Conservation (phyloP, 2,113 vertebrate species). For the Formicarius rufipectus region DNA sequence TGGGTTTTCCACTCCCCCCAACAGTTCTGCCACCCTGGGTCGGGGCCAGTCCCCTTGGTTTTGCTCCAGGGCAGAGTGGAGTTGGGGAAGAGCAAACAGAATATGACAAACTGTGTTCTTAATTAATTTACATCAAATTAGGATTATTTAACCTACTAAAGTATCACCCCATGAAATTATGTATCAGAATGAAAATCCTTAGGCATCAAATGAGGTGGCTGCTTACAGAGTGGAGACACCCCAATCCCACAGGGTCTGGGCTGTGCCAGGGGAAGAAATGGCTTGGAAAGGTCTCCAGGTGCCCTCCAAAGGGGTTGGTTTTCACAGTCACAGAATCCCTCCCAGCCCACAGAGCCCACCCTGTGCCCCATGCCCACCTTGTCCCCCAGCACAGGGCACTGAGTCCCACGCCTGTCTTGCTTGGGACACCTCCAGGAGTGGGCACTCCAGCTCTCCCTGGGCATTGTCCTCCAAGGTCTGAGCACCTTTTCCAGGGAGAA, state of each 20-base stretch:
- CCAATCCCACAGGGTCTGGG: accelerated
- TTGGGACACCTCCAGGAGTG: no score
- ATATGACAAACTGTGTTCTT: constrained; percentile 17
- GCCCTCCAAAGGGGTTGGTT: no score
- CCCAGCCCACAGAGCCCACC: neutral
- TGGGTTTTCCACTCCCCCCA: neutral
- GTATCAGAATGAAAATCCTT: constrained; percentile 28
- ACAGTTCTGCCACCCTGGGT: neutral
- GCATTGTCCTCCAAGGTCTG: no score
- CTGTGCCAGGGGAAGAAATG: neutral
- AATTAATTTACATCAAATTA: constrained; percentile 67
- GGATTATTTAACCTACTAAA: constrained; percentile 39
- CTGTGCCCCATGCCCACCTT: neutral
- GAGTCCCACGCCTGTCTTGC: neutral
- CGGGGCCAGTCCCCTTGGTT: neutral
- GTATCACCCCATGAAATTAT: constrained; percentile 49
- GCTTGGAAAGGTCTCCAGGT: neutral
- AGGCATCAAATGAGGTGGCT: neutral
- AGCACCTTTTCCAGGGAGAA: no score
- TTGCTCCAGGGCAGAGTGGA: neutral
- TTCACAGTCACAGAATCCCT: neutral
- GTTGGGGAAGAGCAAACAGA: neutral
- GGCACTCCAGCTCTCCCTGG: no score
- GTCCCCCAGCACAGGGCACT: neutral
- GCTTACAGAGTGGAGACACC: neutral